Base-by-base conservation (phyloP, 2,797 vertebrate species). In the Acipenser oxyrinchus region DNA sequence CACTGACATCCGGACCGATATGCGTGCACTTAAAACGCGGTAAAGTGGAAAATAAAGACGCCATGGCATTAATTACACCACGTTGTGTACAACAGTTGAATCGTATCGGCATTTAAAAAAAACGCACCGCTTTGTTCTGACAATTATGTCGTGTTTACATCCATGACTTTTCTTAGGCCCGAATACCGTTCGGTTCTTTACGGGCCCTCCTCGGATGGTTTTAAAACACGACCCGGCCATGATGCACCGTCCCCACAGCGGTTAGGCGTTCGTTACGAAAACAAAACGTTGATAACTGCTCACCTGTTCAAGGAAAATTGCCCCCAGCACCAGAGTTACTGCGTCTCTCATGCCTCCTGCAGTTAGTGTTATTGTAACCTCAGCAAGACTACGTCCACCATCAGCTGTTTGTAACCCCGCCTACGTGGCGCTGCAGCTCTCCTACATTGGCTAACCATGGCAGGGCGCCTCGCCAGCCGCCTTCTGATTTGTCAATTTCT, bases 271-370 rank as follows among this genome's bases (percentile, higher is more conserved):
- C 23, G 23, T 37, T 37, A 3, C 23, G 23, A 37, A 37, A 37
- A 37, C 23, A 23, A 53, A n/a, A 60, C 10, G 6, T 49, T 58
- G 8, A 51, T n/a, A 48, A 2, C 7, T 37, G 48, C 81, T 81
- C 76, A 90, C 90, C 90, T 88, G 80, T 7, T 86, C 79, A 64
- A 87, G 64, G 68, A 89, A 70, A 68, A 90, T 69, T 71, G 73
- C 83, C 66, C 80, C 79, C 81, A 84, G 89, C 18, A 88, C 48
- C 74, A 89, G 77, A 69, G 75, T 81, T 74, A 76, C 68, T 15
- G 73, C 74, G 73, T 81, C 73, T 75, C 79, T 86, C 90, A 91
- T 89, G 73, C 69, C 78, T 77, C 52, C 72, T 71, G 81, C 52
- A 10, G 75, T 76, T 75, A 77, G 77, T 78, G 58, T 71, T 84